Evolutionary conservation across 2,113 vertebrate species (phyloP).

Genomic region (Sander lucioperca): DNA sequence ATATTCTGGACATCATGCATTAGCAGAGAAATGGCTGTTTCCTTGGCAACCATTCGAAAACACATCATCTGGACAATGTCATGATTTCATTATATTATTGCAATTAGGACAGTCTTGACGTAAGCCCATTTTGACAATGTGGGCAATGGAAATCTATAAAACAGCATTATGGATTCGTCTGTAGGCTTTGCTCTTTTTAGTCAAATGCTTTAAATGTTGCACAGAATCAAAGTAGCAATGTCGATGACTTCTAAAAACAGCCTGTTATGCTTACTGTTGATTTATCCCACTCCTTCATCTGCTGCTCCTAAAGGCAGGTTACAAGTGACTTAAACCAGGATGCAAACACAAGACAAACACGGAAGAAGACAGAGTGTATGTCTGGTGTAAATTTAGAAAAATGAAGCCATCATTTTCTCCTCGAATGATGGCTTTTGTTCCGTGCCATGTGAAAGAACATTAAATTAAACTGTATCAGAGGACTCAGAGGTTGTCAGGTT

Average conservation of each 20-base stretch:
- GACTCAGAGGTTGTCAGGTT: constrained; percentile 12
- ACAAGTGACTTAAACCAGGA: background rate
- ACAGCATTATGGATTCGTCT: background rate
- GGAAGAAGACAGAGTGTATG: background rate
- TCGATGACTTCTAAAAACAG: background rate
- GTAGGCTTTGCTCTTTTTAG: constrained; percentile 2
- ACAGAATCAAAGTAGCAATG: background rate
- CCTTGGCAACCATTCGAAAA: constrained; percentile 63
- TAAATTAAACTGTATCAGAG: constrained; percentile 45
- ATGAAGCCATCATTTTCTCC: constrained; percentile 46
- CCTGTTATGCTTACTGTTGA: background rate
- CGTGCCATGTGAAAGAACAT: constrained; percentile 49
- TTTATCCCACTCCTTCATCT: constrained; percentile 14
- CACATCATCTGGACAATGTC: constrained; percentile 62
- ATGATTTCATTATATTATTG: constrained; percentile 53
- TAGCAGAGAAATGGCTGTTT: constrained; percentile 49
- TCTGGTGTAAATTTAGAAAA: constrained; percentile 42
- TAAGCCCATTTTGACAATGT: background rate
- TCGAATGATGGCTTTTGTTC: constrained; percentile 39
- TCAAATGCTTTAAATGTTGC: background rate
- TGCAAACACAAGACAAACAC: constrained; percentile 9
- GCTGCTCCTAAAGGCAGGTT: constrained; percentile 12
- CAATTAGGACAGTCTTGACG: constrained; percentile 33
- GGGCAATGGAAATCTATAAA: constrained; percentile 24
- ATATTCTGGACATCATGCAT: constrained; percentile 49